Evolutionary conservation across 1,140 invertebrate species (phyloP).

Genomic region (Drosophila simulans): DNA sequence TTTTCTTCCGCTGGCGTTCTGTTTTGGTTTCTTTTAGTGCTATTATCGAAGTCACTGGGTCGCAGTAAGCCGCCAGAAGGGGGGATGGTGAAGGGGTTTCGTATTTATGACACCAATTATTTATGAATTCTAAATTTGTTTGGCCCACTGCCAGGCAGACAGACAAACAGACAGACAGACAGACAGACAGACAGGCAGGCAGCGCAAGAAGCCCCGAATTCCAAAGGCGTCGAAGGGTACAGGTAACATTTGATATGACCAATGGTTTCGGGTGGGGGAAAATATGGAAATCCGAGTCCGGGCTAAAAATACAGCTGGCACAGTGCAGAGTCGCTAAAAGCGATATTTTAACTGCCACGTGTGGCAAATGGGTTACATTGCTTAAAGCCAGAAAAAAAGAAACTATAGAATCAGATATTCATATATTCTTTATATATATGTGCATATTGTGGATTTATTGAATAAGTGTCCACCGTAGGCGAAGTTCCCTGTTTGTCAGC

Average conservation of each 20-base stretch:
- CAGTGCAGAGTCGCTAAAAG: not conserved
- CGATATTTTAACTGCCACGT: no score
- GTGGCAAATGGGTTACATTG: not conserved
- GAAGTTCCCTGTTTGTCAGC: slow-evolving; percentile 7
- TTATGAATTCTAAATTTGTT: slow-evolving; percentile 82
- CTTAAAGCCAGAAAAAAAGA: no score
- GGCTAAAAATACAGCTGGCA: slow-evolving; percentile 35
- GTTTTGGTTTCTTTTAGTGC: slow-evolving; percentile 39
- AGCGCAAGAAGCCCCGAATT: slow-evolving; percentile 24
- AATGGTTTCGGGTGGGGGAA: slow-evolving; percentile 2
- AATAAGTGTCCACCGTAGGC: not conserved
- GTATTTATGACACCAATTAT: slow-evolving; percentile 81
- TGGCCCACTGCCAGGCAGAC: slow-evolving; percentile 66
- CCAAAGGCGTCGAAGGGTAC: slow-evolving; percentile 9
- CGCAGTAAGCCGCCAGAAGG: slow-evolving; percentile 33
- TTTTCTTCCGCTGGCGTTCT: slow-evolving; percentile 45
- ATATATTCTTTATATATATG: no score
- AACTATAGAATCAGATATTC: no score
- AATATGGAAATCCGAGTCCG: slow-evolving; percentile 50
- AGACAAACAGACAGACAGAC: slow-evolving; percentile 18
- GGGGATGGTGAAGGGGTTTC: not conserved
- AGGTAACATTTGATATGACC: slow-evolving; percentile 39
- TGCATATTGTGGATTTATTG: no score
- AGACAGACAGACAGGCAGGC: slow-evolving; percentile 37
- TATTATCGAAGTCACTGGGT: slow-evolving; percentile 68